Evolutionary conservation across 2,797 vertebrate genomes (phyloP).

Genomic region (Mormyrops attenuatus): DNA sequence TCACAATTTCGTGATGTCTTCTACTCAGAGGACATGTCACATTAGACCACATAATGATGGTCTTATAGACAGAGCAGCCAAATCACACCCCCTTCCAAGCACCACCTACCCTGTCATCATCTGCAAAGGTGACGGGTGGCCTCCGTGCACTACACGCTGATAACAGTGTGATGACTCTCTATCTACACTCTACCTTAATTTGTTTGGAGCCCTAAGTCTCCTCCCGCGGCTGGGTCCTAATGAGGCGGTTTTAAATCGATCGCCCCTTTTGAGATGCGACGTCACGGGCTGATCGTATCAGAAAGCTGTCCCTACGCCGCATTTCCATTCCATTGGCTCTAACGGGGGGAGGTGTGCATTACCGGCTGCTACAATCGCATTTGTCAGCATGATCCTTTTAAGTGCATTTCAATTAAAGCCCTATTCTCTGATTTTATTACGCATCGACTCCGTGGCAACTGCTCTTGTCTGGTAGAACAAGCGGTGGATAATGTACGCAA

Average conservation of each 20-base stretch:
- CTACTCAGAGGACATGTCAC: conserved; percentile 1
- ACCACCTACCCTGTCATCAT: conserved; percentile 43
- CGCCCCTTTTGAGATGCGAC: conserved; percentile 67
- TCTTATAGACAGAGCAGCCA: conserved; percentile 23
- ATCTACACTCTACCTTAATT: conserved; percentile 68
- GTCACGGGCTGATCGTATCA: conserved; percentile 77
- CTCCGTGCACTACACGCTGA: conserved; percentile 55
- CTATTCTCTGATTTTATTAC: conserved; percentile 97
- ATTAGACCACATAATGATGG: conserved; percentile 17
- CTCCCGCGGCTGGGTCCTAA: conserved; percentile 61
- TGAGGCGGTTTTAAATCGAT: conserved; percentile 81
- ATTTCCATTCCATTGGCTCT: conserved; percentile 91
- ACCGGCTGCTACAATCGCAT: conserved; percentile 88
- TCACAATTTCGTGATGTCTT: conserved; percentile 20
- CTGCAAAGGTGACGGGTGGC: conserved; percentile 58
- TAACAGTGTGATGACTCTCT: conserved; percentile 68
- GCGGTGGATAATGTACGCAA: conserved; percentile 84
- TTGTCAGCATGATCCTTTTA: conserved; percentile 97
- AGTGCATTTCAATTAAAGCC: conserved; percentile 96
- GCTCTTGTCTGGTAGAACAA: conserved; percentile 71
- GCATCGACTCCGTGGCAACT: conserved; percentile 70
- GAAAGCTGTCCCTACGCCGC: conserved; percentile 73
- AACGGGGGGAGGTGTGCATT: conserved; percentile 79
- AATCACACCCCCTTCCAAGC: conserved; percentile 37
- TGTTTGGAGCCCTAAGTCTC: conserved; percentile 73